Percentiles rank a stretch among this genome's conserved stretches.
These are phyloP conservation scores for Caenorhabditis virilis DNA, from an alignment of 2,888 invertebrate genomes.

Conservation along the genomic window DNA sequence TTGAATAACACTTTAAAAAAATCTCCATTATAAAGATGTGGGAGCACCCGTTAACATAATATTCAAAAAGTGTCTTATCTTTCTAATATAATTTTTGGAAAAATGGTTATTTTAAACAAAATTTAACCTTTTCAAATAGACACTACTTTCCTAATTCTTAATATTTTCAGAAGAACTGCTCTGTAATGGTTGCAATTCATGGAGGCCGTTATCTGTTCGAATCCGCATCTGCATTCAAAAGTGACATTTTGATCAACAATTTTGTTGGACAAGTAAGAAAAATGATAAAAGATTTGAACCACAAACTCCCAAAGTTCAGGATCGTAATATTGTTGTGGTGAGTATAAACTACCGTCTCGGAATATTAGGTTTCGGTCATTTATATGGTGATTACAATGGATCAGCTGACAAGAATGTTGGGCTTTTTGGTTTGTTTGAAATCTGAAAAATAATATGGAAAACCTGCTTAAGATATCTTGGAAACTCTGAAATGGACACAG, in stretches of 20 bases:
- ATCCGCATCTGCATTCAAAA: constrained; percentile 26
- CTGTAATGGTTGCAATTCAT: constrained; percentile 36
- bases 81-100: no score
- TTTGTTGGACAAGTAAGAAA: constrained; percentile 29
- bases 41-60: no score
- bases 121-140: background rate
- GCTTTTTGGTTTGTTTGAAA: constrained; percentile 1
- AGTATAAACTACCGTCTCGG: constrained; percentile 31
- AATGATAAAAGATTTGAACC: no score
- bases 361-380: constrained; percentile 32
- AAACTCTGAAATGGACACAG: constrained; percentile 21
- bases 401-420: constrained; percentile 21
- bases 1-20: no score
- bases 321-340: constrained; percentile 38
- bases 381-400: constrained; percentile 10
- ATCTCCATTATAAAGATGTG: no score
- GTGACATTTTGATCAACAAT: constrained; percentile 37
- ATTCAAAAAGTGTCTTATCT: no score
- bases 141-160: background rate
- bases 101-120: no score
- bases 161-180: constrained; percentile 31
- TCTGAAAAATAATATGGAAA: background rate
- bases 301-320: no score
- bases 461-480: constrained; percentile 12
- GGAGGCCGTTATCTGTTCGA: constrained; percentile 28